Base-by-base conservation (phyloP, 2,113 vertebrate genomes). In the Colinus virginianus region DNA sequence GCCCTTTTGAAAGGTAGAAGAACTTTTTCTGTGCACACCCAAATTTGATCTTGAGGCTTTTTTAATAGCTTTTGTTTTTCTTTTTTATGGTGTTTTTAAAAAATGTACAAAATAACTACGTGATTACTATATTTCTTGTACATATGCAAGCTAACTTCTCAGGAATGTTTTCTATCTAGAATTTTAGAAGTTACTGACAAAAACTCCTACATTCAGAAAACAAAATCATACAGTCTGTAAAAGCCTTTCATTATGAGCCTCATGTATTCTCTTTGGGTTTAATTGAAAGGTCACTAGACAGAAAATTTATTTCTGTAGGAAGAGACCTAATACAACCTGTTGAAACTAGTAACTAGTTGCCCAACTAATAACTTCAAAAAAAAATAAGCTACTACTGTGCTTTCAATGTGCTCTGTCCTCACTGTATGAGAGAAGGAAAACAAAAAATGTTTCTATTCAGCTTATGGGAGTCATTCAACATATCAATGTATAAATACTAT, bases 11-110 rank as follows among this genome's bases (percentile, higher is more conserved):
- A 69, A 91, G 48, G 84, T 61, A 75, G 86, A 91, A 88, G 13
- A 64, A 67, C 75, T 68, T 86, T 78, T 49, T 3, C 26, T 69
- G 3, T 72, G 25, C 15, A 56, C 23, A 72, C 10, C 8, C 30
- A 58, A 26, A 72, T 81, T 91, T 81, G 2, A 61, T 75, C 40
- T 62, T 56, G n/a, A 9, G 70, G 38, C 40, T 88, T 94, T 88
- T 94, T 86, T 81, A 90, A 76, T 49, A 90, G 30, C 3, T 90
- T 90, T 81, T 84, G 61, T 78, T 94, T 88, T 81, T 71, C 53
- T 78, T 88, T 78, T 66, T 53, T 71, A 81, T 81, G 81, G 53
- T 3, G 2, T 69, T 67, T 14, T 9, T 84, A 68, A 5, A 93
- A 81, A 84, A 53, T 76, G 66, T 17, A 17, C 5, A 3, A 6